phyloP scores from a whole-genome alignment of 2,888 invertebrate genomes.

The Caenorhabditis uteleia region DNA sequence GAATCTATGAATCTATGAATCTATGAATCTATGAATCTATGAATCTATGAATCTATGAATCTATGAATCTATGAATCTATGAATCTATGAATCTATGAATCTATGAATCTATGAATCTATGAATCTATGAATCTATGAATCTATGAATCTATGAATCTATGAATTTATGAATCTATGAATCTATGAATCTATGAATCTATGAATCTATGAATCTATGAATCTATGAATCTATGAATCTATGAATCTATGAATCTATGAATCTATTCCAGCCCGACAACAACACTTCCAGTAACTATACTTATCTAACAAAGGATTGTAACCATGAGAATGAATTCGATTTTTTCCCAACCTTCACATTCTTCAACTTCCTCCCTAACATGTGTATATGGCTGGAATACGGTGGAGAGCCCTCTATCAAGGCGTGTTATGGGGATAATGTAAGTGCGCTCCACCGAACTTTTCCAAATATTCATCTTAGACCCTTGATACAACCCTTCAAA shows the following conservation, averaged over 20 bases:
- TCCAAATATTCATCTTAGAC: conserved; percentile 10
- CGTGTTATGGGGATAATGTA: conserved; percentile 37
- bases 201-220: neutral
- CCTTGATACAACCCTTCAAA: conserved; percentile 10
- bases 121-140: neutral
- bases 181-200: neutral
- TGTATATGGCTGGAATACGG: conserved; percentile 43
- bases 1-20: neutral
- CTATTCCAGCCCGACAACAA: conserved; percentile 7
- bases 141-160: neutral
- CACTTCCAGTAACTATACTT: conserved; percentile 19
- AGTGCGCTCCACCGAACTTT: neutral
- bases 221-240: neutral
- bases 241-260: neutral
- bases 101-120: neutral
- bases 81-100: neutral
- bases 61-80: neutral
- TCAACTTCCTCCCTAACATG: conserved; percentile 38
- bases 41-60: neutral
- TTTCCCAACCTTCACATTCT: conserved; percentile 38
- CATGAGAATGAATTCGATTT: conserved; percentile 47
- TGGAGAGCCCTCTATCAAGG: conserved; percentile 22
- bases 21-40: neutral
- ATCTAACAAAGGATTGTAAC: conserved; percentile 24
- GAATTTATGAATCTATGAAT: neutral